phyloP scores from a whole-genome alignment of 2,113 vertebrate genomes.

The Brachypodius melanocephalos region DNA sequence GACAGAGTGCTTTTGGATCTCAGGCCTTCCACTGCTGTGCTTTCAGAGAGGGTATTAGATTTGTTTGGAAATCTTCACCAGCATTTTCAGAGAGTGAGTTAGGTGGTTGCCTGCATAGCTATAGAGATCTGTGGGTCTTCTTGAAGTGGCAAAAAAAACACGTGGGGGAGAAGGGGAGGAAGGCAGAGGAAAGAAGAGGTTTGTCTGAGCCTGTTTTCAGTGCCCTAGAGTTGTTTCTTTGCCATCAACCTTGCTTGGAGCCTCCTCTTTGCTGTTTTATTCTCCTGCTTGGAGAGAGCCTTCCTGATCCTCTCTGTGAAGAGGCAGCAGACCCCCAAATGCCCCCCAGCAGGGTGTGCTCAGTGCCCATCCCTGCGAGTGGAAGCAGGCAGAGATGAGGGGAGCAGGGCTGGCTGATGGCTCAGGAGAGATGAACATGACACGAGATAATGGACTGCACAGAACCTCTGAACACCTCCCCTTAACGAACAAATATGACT shows the following conservation, averaged over 20 bases:
- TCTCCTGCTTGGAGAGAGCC: neutral
- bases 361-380: neutral
- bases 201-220: neutral
- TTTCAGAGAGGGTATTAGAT: neutral
- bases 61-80: neutral
- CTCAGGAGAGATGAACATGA: neutral
- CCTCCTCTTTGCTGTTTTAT: neutral
- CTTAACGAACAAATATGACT: neutral
- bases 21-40: neutral
- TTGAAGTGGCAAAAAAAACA: neutral
- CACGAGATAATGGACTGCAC: neutral
- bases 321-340: neutral
- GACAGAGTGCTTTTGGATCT: rapidly evolving
- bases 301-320: rapidly evolving
- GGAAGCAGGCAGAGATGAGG: neutral
- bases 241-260: neutral
- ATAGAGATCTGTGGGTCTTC: neutral
- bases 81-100: neutral
- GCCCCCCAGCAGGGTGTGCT: neutral
- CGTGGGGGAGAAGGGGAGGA: neutral
- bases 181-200: neutral
- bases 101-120: neutral
- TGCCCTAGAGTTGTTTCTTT: neutral
- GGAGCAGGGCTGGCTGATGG: neutral
- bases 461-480: neutral